Conservation (phyloP, 1,140 invertebrate species). For the Homalodisca vitripennis region DNA sequence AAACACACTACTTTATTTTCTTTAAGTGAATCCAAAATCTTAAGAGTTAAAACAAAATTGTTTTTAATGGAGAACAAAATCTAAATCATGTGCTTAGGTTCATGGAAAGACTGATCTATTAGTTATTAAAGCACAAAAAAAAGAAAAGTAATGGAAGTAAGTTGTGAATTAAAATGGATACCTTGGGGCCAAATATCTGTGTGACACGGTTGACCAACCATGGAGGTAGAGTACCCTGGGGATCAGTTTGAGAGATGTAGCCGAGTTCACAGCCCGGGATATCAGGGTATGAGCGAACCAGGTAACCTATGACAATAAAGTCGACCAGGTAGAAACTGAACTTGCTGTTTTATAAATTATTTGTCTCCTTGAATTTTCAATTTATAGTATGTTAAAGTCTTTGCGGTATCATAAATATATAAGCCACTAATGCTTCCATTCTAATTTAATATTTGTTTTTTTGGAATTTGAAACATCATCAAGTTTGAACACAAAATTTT, state of each 20-base stretch:
- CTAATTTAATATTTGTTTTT: too few species aligned
- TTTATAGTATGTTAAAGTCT: not conserved
- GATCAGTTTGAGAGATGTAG: constrained; percentile 57
- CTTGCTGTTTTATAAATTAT: not conserved
- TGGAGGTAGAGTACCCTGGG: constrained; percentile 80
- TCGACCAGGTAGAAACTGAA: not conserved
- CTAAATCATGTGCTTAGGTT: too few species aligned
- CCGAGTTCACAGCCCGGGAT: constrained; percentile 38
- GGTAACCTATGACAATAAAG: constrained; percentile 40
- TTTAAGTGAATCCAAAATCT: too few species aligned
- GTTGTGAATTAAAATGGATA: constrained; percentile 16
- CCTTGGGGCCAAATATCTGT: constrained; percentile 79
- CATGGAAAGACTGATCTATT: not conserved
- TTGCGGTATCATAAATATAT: not conserved
- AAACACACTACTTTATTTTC: too few species aligned
- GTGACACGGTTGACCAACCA: constrained; percentile 90
- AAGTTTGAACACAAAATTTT: too few species aligned
- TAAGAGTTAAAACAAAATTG: too few species aligned
- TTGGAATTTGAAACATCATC: too few species aligned
- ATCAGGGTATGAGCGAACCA: constrained; percentile 36
- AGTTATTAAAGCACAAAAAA: not conserved
- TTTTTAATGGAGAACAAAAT: too few species aligned
- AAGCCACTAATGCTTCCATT: too few species aligned
- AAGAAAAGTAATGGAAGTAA: not conserved
- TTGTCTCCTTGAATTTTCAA: not conserved